Percentiles rank a stretch among this genome's conserved stretches.
phyloP scores from a whole-genome alignment of 1,140 invertebrate species.

The roundworm (Caenorhabditis elegans) region WBcel235 BX284604.4:12870001-12870500 shows the following conservation, averaged over 20 bases:
- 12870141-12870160: not conserved
- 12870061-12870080: too few relatives aligned
- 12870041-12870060: too few relatives aligned
- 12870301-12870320: not conserved
- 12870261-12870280: not conserved
- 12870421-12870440: too few relatives aligned
- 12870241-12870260: not conserved
- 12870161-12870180: not conserved
- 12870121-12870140: too few relatives aligned
- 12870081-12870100: too few relatives aligned
- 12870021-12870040: too few relatives aligned
- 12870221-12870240: not conserved
- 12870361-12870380: conserved; percentile 12
- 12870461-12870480: too few relatives aligned
- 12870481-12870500: too few relatives aligned
- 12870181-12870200: conserved; percentile 1
- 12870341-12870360: not conserved
- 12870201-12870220: not conserved
- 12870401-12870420: not conserved
- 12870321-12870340: not conserved
- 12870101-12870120: too few relatives aligned
- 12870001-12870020: too few relatives aligned
- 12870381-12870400: not conserved
- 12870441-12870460: too few relatives aligned
- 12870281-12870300: not conserved